Evolutionary conservation across 2,797 vertebrate species (phyloP), one percentile per base, ranked within the genome.

Genomic region (Acanthurus leucopareius): DNA sequence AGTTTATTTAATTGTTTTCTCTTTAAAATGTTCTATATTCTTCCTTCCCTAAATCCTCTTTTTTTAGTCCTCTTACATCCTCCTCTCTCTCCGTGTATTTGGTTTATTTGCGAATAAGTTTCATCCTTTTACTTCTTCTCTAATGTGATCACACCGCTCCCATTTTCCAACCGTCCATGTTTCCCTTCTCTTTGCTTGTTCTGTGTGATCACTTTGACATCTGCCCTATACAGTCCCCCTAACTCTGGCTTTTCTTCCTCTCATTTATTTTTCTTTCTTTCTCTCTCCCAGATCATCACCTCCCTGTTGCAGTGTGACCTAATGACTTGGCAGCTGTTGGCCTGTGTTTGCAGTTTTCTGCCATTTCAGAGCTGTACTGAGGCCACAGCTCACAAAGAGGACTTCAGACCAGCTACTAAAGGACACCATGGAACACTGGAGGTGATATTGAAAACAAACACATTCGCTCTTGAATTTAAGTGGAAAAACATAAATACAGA

Each of bases 311-410:
- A 71, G 80, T 75, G 74, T 80, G 85, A 92, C 89, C 89, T 86
- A 82, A 86, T 81, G 80, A 77, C 83, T 91, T 88, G 87, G 88
- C 90, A 90, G 88, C 87, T 78, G 85, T 84, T 70, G 67, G 74
- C 56, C 82, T 89, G 86, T 61, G 82, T 85, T 89, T 84, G 91
- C 88, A 86, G 52, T 85, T 83, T 86, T 82, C 57, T 65, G 64
- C 82, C 73, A 76, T 87, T 82, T 74, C 61, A 66, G 76, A 77
- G 83, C 59, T 64, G 63, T 51, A 78, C 61, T 49, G 44, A 65
- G 54, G 48, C 53, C 49, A 45, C 68, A 8, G 77, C 44, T 73
- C 77, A 53, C 61, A 69, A 82, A 70, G 6, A 58, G 20, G 60
- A 77, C 32, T 79, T 45, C 32, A n/a, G 61, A 78, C 61, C 42